Evolutionary conservation across 2,888 invertebrate genomes (phyloP), one percentile per base, ranked within the genome.

Genomic region (Dorcus hopei): DNA sequence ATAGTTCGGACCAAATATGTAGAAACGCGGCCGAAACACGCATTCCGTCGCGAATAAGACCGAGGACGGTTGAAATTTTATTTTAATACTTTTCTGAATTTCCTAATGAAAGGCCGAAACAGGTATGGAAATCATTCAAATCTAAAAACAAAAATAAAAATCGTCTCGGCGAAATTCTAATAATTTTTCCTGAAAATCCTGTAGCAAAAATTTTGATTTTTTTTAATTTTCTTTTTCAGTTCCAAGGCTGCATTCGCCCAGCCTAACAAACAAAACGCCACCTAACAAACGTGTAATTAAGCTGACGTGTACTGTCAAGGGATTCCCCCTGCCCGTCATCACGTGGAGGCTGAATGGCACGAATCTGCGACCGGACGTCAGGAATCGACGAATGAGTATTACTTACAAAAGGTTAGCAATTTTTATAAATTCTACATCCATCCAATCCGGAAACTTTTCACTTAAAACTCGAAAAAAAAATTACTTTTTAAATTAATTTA

Each of bases 301-400:
- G 26, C 26, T 94, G 72, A 85, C 88, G 71, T 93, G 93, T 77
- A 85, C 84, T 67, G 88, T 90, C 67, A 84, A 83, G 76, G 90
- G 89, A 39, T 84, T 88, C 67, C 94, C 94, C 45, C 86, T 89
- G 63, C 94, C 94, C 33, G 85, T 88, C 67, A 87, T 94, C 68
- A 84, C 88, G 69, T 95, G 94, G 94, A 88, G 85, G 80, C 88
- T 88, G 79, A 86, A 90, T 81, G 87, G 86, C 69, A 83, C 85
- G 67, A 81, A 83, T 57, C 82, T 87, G 68, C 84, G 84, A 72
- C 83, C 83, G 59, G 45, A 57, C 23, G 16, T 38, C 49, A 40
- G 26, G 26, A 45, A 45, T 9, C 16, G 50, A 14, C 51, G 57
- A 41, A 57, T 40, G 26, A 50, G 47, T 43, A 45, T 57, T 57